Evolutionary conservation across 2,888 invertebrate species (phyloP).

Genomic region (Mongoloraphidia duomilia): DNA sequence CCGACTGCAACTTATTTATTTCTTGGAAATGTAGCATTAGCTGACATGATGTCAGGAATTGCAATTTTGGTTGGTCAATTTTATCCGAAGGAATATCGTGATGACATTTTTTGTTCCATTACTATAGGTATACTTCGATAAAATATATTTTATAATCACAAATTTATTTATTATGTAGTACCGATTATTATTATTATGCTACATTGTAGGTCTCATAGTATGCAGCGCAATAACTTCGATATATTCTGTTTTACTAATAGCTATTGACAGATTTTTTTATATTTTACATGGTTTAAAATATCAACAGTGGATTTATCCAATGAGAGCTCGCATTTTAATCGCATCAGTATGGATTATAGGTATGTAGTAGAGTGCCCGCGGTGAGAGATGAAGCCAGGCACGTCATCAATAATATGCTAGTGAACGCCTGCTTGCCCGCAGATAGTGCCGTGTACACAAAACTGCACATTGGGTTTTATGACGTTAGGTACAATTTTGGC

Average conservation of each 20-base stretch:
- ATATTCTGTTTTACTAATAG: constrained; percentile 47
- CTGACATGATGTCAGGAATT: constrained; percentile 46
- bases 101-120: constrained; percentile 28
- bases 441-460: too few relatives aligned
- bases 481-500: too few relatives aligned
- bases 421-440: too few relatives aligned
- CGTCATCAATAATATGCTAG: too few relatives aligned
- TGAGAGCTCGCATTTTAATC: constrained; percentile 39
- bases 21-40: constrained; percentile 48
- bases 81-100: constrained; percentile 26
- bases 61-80: constrained; percentile 39
- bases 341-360: constrained; percentile 40
- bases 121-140: constrained; percentile 26
- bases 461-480: too few relatives aligned
- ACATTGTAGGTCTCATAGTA: constrained; percentile 41
- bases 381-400: too few relatives aligned
- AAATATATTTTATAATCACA: constrained; percentile 6
- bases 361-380: too few relatives aligned
- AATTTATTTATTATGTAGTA: background rate
- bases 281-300: constrained; percentile 49
- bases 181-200: background rate
- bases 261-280: constrained; percentile 47
- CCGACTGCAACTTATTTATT: constrained; percentile 48
- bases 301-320: constrained; percentile 43
- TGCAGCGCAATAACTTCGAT: constrained; percentile 47